phyloP scores from a whole-genome alignment of 2,888 invertebrate species.

The Ornithoptera alexandrae region DNA sequence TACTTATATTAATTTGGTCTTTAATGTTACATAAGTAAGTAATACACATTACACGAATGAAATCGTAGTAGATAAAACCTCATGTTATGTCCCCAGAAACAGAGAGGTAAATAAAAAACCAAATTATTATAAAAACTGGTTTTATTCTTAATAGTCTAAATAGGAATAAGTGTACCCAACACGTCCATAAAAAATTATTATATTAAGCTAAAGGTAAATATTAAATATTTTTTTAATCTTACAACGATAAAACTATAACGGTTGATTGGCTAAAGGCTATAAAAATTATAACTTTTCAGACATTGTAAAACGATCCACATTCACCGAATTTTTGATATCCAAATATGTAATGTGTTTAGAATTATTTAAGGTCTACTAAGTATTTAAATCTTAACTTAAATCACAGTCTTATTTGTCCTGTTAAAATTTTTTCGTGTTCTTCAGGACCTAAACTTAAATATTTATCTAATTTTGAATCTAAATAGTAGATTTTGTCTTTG shows the following conservation, averaged over 20 bases:
- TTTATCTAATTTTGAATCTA: slow-evolving; percentile 83
- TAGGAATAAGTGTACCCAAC: slow-evolving; percentile 19
- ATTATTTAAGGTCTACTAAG: slow-evolving; percentile 23
- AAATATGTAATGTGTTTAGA: slow-evolving; percentile 6
- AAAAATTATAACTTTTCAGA: background rate
- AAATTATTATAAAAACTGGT: slow-evolving; percentile 4
- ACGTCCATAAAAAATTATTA: slow-evolving; percentile 14
- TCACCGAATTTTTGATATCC: background rate
- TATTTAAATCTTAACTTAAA: slow-evolving; percentile 37
- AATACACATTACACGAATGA: too few species aligned
- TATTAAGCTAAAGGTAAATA: background rate
- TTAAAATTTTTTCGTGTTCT: slow-evolving; percentile 87
- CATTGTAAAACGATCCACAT: background rate
- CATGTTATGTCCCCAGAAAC: too few species aligned
- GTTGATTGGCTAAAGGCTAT: background rate
- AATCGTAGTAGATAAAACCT: too few species aligned
- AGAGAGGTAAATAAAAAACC: slow-evolving; percentile 3
- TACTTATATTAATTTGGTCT: too few species aligned
- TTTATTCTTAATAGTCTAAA: slow-evolving; percentile 16
- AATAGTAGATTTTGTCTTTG: slow-evolving; percentile 89
- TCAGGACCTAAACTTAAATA: slow-evolving; percentile 87
- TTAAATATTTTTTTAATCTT: background rate
- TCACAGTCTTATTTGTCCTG: slow-evolving; percentile 88
- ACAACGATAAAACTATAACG: background rate
- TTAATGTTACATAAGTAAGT: too few species aligned